phyloP scores from a whole-genome alignment of 2,797 vertebrate species.

The Serranus cabrilla region DNA sequence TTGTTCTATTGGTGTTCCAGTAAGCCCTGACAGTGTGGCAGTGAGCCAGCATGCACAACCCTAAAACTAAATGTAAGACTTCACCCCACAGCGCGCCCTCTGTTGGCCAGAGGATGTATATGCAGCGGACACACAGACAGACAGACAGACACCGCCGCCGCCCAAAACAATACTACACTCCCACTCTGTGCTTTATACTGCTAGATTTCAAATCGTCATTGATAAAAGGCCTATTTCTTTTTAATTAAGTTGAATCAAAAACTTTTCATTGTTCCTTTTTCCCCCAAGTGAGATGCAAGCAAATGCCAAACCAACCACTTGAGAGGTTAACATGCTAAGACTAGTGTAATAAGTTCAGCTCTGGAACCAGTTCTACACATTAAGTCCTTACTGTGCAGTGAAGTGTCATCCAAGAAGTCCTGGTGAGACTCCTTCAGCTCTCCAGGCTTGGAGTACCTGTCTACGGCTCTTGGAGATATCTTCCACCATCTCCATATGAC shows the following conservation, averaged over 20 bases:
- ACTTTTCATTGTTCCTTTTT: too few relatives aligned
- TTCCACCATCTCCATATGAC: constrained; percentile 87
- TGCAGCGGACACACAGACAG: too few relatives aligned
- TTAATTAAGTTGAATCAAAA: too few relatives aligned
- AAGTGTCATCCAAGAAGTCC: constrained; percentile 78
- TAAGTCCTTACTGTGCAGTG: constrained; percentile 75
- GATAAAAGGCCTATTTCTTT: too few relatives aligned
- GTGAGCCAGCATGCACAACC: too few relatives aligned
- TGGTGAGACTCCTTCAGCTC: constrained; percentile 73
- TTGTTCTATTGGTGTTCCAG: not conserved
- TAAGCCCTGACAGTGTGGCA: not conserved
- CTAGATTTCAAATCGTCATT: too few relatives aligned
- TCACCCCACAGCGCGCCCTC: too few relatives aligned
- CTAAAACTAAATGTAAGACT: too few relatives aligned
- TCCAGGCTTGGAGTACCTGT: constrained; percentile 72
- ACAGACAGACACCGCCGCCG: too few relatives aligned
- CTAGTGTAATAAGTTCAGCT: not conserved
- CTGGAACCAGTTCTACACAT: not conserved
- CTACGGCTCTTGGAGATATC: constrained; percentile 77
- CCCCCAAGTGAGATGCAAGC: not conserved
- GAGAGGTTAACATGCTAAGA: not conserved
- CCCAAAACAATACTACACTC: too few relatives aligned
- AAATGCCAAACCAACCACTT: not conserved
- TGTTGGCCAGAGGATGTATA: too few relatives aligned
- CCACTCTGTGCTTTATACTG: too few relatives aligned